A percentile compares a stretch with the other conserved stretches of the same genome.
Conservation (phyloP, 2,113 vertebrate species). For the Phalacrocorax pelagicus region DNA sequence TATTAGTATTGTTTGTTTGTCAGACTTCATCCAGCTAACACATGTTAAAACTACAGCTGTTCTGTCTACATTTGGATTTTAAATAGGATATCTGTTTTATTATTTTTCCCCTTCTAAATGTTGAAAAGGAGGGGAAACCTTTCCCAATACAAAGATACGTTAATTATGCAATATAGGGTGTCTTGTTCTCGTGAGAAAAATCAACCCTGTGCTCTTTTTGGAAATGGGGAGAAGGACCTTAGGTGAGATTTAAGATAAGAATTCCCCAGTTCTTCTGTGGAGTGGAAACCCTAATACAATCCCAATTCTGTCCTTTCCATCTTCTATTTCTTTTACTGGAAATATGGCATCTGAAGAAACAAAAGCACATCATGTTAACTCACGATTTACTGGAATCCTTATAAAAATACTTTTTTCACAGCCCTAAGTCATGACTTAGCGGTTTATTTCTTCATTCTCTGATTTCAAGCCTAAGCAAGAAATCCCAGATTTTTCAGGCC, state of each 20-base stretch:
- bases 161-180: neutral
- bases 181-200: neutral
- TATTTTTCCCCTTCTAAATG: neutral
- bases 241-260: neutral
- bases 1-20: slow-evolving; percentile 14
- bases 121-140: neutral
- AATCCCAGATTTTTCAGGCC: neutral
- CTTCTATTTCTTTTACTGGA: neutral
- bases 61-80: neutral
- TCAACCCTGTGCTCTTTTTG: neutral
- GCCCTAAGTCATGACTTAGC: neutral
- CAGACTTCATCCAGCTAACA: slow-evolving; percentile 17
- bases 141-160: neutral
- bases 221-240: neutral
- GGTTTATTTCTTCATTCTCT: neutral
- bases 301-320: neutral
- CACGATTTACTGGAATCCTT: neutral
- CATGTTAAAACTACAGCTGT: slow-evolving; percentile 24
- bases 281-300: neutral
- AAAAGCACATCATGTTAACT: neutral
- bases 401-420: neutral
- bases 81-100: neutral
- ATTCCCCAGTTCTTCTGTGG: neutral
- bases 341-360: neutral
- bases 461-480: neutral